Conservation (phyloP, 2,797 vertebrate species). For the Cyclopterus lumpus region DNA sequence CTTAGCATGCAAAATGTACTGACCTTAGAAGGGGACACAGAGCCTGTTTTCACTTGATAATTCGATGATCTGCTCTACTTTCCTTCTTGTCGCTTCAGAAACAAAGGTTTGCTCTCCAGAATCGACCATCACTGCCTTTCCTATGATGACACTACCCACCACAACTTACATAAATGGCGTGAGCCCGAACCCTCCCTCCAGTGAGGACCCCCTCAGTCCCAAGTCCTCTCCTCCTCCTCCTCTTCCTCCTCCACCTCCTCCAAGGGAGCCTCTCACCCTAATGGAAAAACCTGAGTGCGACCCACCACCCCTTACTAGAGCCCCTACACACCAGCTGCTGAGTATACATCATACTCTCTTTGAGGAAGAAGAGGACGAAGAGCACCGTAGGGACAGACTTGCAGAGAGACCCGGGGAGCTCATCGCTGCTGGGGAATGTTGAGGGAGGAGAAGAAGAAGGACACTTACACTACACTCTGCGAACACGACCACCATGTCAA, state of each 20-base stretch:
- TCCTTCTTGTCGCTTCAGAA: constrained; percentile 65
- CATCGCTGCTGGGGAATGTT: constrained; percentile 87
- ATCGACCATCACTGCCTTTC: constrained; percentile 78
- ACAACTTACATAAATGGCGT: constrained; percentile 82
- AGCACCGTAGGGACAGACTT: constrained; percentile 75
- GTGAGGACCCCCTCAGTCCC: constrained; percentile 79
- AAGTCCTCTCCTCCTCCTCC: constrained; percentile 72
- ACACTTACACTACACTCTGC: constrained; percentile 30
- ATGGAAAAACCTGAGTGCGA: constrained; percentile 71
- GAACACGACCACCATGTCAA: constrained; percentile 51
- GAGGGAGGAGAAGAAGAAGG: constrained; percentile 51
- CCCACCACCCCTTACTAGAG: constrained; percentile 71
- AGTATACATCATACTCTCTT: constrained; percentile 84
- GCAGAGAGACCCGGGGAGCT: constrained; percentile 82
- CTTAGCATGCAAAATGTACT: background rate
- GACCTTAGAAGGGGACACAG: background rate
- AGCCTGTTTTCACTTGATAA: background rate
- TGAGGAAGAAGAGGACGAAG: constrained; percentile 82
- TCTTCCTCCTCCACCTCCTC: constrained; percentile 46
- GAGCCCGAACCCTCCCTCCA: constrained; percentile 79
- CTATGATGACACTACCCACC: constrained; percentile 78
- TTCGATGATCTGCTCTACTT: constrained; percentile 7
- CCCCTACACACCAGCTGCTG: constrained; percentile 82
- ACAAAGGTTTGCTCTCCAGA: constrained; percentile 81
- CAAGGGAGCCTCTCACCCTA: constrained; percentile 60